Evolutionary conservation across 2,113 vertebrate species (phyloP).

Genomic region (Phalacrocorax pelagicus): DNA sequence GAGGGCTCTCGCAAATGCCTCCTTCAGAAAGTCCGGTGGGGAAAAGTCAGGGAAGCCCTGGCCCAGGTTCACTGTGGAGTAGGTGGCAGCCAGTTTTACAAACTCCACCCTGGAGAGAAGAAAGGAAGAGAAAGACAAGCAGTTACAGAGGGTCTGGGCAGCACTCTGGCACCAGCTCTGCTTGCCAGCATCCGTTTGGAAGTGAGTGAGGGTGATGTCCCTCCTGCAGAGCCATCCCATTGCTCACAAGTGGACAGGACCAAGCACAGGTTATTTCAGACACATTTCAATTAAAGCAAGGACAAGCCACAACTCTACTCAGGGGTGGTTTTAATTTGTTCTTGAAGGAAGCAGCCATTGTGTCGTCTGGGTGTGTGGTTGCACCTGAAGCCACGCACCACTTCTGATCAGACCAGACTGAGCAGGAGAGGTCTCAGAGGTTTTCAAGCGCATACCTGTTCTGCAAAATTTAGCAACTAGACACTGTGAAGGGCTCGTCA

Average conservation of each 20-base stretch:
- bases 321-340: not conserved
- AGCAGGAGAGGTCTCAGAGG: not conserved
- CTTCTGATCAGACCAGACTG: not conserved
- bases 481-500: not conserved
- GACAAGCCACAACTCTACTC: not conserved
- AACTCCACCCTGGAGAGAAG: slow-evolving; percentile 86
- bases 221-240: not conserved
- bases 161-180: rapidly evolving
- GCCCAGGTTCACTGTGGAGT: slow-evolving; percentile 88
- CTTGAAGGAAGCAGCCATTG: not conserved
- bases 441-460: not conserved
- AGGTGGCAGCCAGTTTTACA: slow-evolving; percentile 74
- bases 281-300: not conserved
- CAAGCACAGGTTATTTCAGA: not conserved
- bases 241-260: not conserved
- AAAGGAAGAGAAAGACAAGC: not conserved
- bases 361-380: not conserved
- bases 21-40: slow-evolving; percentile 82
- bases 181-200: not conserved
- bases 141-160: not conserved
- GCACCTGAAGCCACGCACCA: not conserved
- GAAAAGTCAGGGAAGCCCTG: slow-evolving; percentile 93
- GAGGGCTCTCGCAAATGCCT: slow-evolving; percentile 78
- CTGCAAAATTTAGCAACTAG: not conserved
- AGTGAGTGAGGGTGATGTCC: not conserved